These are phyloP conservation scores for Brachionus paranguensis DNA, from an alignment of 1,140 invertebrate species.

Conservation along the genomic window DNA sequence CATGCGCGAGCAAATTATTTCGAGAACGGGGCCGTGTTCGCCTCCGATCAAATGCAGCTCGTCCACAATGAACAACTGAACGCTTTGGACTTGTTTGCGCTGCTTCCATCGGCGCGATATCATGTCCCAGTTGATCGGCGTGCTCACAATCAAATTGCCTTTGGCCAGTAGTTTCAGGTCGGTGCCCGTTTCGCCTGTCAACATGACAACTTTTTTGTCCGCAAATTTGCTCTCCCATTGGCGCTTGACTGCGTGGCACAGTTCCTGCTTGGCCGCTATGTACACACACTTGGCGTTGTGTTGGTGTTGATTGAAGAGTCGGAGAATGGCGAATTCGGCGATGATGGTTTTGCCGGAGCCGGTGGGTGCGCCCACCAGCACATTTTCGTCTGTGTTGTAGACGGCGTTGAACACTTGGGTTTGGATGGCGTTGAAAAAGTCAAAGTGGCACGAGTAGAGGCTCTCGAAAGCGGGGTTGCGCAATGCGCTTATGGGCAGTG, in stretches of 20 bases:
- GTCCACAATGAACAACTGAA: constrained; percentile 91
- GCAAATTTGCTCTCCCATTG: constrained; percentile 88
- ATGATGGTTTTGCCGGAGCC: constrained; percentile 94
- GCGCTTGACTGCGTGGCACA: constrained; percentile 71
- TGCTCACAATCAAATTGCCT: constrained; percentile 89
- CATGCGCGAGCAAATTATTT: constrained; percentile 94
- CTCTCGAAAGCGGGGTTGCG: constrained; percentile 77
- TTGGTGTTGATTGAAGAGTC: constrained; percentile 58
- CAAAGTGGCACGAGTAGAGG: constrained; percentile 74
- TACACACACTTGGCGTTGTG: constrained; percentile 71
- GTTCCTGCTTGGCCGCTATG: constrained; percentile 79
- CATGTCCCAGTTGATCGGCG: constrained; percentile 98
- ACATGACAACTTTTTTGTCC: constrained; percentile 74
- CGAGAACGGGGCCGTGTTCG: constrained; percentile 69
- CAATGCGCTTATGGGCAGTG: constrained; percentile 72
- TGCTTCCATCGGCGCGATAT: constrained; percentile 96
- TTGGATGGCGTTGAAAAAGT: constrained; percentile 96
- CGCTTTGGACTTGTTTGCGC: constrained; percentile 92
- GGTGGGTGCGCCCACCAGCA: constrained; percentile 93
- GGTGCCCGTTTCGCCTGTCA: constrained; percentile 96
- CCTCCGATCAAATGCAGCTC: constrained; percentile 75
- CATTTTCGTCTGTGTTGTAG: constrained; percentile 97
- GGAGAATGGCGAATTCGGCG: constrained; percentile 89
- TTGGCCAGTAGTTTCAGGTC: constrained; percentile 76
- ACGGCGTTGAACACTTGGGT: constrained; percentile 98